Conservation (phyloP, 2,888 invertebrate genomes). For the Junonia oenone region DNA sequence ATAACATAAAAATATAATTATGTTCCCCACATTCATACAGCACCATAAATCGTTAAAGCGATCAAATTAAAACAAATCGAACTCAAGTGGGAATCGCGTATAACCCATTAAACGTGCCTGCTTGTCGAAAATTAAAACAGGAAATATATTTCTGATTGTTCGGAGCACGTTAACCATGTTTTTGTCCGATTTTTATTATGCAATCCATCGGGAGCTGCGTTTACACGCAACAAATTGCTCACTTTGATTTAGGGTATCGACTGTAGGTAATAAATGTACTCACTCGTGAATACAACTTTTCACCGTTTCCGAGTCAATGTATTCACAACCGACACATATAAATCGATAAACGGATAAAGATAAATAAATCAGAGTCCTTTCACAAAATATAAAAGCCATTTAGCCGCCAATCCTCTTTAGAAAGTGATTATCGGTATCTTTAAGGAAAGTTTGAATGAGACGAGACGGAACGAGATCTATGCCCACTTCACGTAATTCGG, state of each 20-base stretch:
- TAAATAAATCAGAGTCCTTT: constrained; percentile 8
- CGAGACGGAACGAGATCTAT: constrained; percentile 14
- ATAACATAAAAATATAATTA: background rate
- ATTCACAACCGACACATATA: constrained; percentile 12
- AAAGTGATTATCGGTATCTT: constrained; percentile 23
- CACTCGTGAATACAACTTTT: constrained; percentile 26
- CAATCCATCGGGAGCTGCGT: constrained; percentile 62
- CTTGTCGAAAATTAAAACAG: constrained; percentile 75
- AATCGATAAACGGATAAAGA: constrained; percentile 15
- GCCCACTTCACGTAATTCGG: constrained; percentile 18
- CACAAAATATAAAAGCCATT: constrained; percentile 13
- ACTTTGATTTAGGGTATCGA: constrained; percentile 53
- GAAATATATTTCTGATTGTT: constrained; percentile 69
- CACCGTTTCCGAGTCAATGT: constrained; percentile 19
- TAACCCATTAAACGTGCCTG: constrained; percentile 72
- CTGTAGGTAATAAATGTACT: constrained; percentile 32
- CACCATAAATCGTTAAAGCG: constrained; percentile 48
- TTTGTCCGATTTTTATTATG: constrained; percentile 64
- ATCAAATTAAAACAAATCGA: constrained; percentile 69
- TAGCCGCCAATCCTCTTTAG: constrained; percentile 13
- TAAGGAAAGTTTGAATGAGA: constrained; percentile 25
- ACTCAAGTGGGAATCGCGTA: constrained; percentile 71
- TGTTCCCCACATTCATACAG: background rate
- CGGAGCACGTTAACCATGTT: constrained; percentile 52
- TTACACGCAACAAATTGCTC: constrained; percentile 66